Percentiles rank a stretch among this genome's conserved stretches.
phyloP scores from a whole-genome alignment of 2,797 vertebrate genomes.

The Coregonus suidteri region DNA sequence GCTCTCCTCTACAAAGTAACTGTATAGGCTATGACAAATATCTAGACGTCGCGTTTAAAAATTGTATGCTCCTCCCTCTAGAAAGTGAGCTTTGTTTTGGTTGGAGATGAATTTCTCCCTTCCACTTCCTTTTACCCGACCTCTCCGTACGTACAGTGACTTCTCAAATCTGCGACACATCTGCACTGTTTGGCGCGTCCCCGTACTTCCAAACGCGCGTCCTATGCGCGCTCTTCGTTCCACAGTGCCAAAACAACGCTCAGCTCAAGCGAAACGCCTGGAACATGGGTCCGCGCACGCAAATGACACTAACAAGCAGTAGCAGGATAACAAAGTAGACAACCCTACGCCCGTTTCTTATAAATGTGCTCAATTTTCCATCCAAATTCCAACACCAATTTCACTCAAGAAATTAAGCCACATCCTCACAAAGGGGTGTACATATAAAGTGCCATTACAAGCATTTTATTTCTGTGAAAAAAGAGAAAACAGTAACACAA shows the following conservation, averaged over 20 bases:
- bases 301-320: conserved; percentile 9
- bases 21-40: neutral
- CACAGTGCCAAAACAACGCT: conserved; percentile 11
- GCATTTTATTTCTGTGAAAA: conserved; percentile 74
- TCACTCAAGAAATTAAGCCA: conserved; percentile 38
- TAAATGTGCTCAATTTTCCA: neutral
- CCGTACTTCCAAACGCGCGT: conserved; percentile 40
- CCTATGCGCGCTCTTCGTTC: conserved; percentile 51
- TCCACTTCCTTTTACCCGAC: conserved; percentile 51
- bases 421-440: conserved; percentile 48
- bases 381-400: neutral
- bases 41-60: neutral
- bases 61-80: neutral
- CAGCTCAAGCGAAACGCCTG: conserved; percentile 13
- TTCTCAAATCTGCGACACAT: conserved; percentile 87
- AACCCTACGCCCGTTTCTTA: neutral
- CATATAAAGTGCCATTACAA: conserved; percentile 73
- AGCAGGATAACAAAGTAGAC: neutral
- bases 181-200: conserved; percentile 73
- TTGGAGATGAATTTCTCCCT: conserved; percentile 38
- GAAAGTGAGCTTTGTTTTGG: conserved; percentile 20
- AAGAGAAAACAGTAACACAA: conserved; percentile 64
- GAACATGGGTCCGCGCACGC: conserved; percentile 30
- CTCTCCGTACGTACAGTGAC: conserved; percentile 66
- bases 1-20: conserved; percentile 24